A percentile compares a stretch with the other conserved stretches of the same genome.
Conservation (phyloP, 2,888 invertebrate genomes). For the Drosophila parthenogenetica region DNA sequence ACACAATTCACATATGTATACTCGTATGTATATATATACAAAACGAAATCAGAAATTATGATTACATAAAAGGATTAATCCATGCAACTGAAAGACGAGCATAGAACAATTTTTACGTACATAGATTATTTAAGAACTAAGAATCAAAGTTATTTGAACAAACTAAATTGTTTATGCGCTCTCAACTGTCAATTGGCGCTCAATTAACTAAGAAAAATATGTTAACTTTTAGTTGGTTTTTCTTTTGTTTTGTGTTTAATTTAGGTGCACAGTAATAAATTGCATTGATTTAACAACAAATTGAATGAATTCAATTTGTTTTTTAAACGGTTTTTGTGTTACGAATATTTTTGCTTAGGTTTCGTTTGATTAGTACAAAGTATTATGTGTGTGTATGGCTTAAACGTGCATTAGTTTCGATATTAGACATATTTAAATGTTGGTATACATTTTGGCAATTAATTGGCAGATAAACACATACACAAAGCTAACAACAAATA, state of each 20-base stretch:
- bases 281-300: conserved; percentile 74
- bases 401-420: conserved; percentile 20
- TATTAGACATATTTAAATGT: conserved; percentile 17
- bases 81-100: conserved; percentile 27
- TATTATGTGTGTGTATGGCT: conserved; percentile 20
- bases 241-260: conserved; percentile 26
- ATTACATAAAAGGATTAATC: conserved; percentile 46
- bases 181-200: conserved; percentile 4
- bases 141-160: conserved; percentile 48
- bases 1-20: conserved; percentile 75
- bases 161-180: conserved; percentile 32
- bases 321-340: conserved; percentile 7
- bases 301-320: conserved; percentile 46
- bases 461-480: conserved; percentile 71
- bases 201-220: conserved; percentile 37
- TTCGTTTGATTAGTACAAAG: conserved; percentile 47
- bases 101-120: conserved; percentile 51
- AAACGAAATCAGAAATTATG: conserved; percentile 58
- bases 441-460: conserved; percentile 77
- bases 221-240: conserved; percentile 16
- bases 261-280: conserved; percentile 72
- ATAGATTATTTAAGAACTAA: conserved; percentile 47
- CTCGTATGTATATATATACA: conserved; percentile 74
- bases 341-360: conserved; percentile 24
- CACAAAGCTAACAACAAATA: conserved; percentile 55